These are phyloP conservation scores for Entelurus aequoreus DNA, from an alignment of 2,113 vertebrate species.

Conservation along the genomic window DNA sequence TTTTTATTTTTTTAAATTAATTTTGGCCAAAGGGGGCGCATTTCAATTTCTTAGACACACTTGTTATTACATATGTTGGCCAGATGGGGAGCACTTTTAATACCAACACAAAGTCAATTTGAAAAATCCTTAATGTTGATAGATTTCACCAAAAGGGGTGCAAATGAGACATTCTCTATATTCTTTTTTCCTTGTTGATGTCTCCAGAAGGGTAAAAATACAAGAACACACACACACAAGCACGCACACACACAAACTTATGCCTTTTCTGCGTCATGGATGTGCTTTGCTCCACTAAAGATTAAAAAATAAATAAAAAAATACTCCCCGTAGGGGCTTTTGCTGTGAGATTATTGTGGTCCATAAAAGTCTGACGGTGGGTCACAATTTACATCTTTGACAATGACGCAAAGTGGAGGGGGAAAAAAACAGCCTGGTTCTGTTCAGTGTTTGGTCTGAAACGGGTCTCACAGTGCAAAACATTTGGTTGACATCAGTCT, in stretches of 20 bases:
- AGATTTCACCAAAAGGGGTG: too few relatives aligned
- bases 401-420: constrained; percentile 35
- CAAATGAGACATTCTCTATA: too few relatives aligned
- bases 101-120: too few relatives aligned
- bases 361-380: constrained; percentile 46
- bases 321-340: constrained; percentile 38
- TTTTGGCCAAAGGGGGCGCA: too few relatives aligned
- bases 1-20: too few relatives aligned
- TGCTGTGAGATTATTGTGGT: constrained; percentile 54
- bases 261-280: constrained; percentile 42
- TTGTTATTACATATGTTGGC: too few relatives aligned
- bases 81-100: too few relatives aligned
- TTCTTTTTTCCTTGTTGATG: too few relatives aligned
- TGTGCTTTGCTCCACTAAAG: constrained; percentile 36
- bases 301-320: constrained; percentile 12
- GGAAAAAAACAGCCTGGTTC: constrained; percentile 24
- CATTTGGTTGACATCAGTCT: constrained; percentile 40
- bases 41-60: too few relatives aligned
- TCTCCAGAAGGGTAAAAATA: too few relatives aligned
- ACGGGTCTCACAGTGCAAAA: constrained; percentile 47
- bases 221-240: constrained; percentile 5
- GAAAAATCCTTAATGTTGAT: too few relatives aligned
- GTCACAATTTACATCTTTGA: constrained; percentile 49
- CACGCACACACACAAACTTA: constrained; percentile 6
- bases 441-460: constrained; percentile 15